Evolutionary conservation across 2,888 invertebrate genomes (phyloP), one percentile per base, ranked within the genome.

Genomic region (Vanessa cardui): DNA sequence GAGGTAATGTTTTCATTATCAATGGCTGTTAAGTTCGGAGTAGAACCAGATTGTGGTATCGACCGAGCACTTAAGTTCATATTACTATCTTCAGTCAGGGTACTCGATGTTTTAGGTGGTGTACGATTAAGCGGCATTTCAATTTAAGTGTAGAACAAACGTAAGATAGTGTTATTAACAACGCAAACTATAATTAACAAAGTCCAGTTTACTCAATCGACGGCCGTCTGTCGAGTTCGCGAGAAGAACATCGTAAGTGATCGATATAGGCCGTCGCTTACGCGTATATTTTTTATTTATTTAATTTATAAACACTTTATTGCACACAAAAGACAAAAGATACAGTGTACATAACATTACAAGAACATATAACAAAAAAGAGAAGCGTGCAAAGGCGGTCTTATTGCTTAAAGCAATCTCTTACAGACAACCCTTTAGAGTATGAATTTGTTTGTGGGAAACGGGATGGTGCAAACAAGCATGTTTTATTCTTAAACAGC

Each of bases 11-110:
- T 31, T 26, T 54, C 54, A 26, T 9, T 20, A 26, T 26, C 54
- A 26, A 54, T 26, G 20, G 54, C 26, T 26, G 54, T 54, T 54
- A 26, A 26, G 26, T 54, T 26, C 26, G 54, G 54, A 26, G 26
- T 26, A 54, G 54, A 54, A 26, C 54, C 54, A 54, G 54, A 54
- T 26, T 56, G 16, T 31, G 56, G 56, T 54, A 46, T 46, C 46
- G 46, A 46, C 46, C 46, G n/a, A n/a, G 46, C n/a, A 46, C 46
- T 46, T 46, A 46, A 46, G 6, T 46, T 46, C 46, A 46, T 46
- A 46, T 46, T n/a, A 46, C 46, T 46, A 46, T 16, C n/a, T 46
- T 46, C 46, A 46, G 46, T 46, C 46, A 15, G 46, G 46, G 46
- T 46, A 46, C 46, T 46, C 46, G 46, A 46, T 46, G 46, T 46